Conservation (phyloP, 2,888 invertebrate genomes). For the Tipula vernalis region DNA sequence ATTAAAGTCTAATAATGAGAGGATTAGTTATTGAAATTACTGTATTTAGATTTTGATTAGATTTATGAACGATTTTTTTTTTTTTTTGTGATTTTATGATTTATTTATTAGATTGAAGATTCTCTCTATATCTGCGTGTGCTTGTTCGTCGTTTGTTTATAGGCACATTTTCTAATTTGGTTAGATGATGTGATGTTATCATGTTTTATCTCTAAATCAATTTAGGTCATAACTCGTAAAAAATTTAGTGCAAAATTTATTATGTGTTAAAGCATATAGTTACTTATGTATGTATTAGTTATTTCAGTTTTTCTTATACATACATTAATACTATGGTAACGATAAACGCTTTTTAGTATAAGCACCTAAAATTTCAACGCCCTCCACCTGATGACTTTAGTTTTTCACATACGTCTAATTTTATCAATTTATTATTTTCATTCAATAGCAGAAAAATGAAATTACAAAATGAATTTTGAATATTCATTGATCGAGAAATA, state of each 20-base stretch:
- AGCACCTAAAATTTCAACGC: not conserved
- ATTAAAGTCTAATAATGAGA: not conserved
- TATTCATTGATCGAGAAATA: not conserved
- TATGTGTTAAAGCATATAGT: not conserved
- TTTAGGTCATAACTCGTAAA: not conserved
- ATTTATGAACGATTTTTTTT: not conserved
- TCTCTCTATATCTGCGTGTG: not conserved
- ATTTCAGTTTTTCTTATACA: too few relatives aligned
- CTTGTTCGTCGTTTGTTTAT: not conserved
- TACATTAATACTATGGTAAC: too few relatives aligned
- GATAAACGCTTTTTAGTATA: not conserved
- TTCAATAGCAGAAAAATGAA: not conserved
- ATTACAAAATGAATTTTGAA: not conserved
- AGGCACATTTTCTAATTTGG: not conserved
- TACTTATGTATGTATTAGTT: too few relatives aligned
- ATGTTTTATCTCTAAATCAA: not conserved
- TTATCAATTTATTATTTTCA: not conserved
- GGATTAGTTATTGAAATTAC: slow-evolving; percentile 4
- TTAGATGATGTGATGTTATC: not conserved
- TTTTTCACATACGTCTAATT: not conserved
- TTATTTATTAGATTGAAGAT: not conserved
- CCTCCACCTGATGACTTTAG: not conserved
- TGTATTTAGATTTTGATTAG: not conserved
- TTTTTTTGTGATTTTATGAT: not conserved
- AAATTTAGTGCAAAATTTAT: not conserved